Conservation (phyloP, 2,797 vertebrate genomes). For the Neosalanx taihuensis region DNA sequence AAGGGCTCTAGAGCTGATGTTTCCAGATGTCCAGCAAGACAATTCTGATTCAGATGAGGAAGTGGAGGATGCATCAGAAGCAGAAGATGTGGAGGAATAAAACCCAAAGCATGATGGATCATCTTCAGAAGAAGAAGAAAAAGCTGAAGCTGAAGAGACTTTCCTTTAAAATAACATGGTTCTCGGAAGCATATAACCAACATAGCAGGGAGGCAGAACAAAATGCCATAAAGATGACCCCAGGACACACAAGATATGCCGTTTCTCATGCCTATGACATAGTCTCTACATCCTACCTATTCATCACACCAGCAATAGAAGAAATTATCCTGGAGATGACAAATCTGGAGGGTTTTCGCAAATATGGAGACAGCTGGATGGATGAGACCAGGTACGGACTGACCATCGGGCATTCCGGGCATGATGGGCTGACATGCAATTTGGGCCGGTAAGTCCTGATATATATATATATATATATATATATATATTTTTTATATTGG, state of each 20-base stretch:
- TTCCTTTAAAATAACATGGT: constrained; percentile 21
- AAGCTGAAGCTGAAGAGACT: constrained; percentile 20
- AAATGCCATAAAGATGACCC: constrained; percentile 6
- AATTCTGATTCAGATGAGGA: constrained; percentile 3
- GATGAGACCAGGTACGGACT: background rate
- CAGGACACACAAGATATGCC: constrained; percentile 11
- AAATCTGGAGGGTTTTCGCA: background rate
- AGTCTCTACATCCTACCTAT: constrained; percentile 16
- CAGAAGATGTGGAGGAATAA: constrained; percentile 16
- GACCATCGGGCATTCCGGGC: too few relatives aligned
- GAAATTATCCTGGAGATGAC: constrained; percentile 1
- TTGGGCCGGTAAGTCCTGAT: too few relatives aligned
- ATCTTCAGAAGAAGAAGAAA: constrained; percentile 19
- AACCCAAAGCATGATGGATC: constrained; percentile 10
- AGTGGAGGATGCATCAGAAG: constrained; percentile 16
- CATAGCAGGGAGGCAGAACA: constrained; percentile 22
- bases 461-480: too few relatives aligned
- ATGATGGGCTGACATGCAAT: too few relatives aligned
- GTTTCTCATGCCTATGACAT: constrained; percentile 21
- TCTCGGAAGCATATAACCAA: constrained; percentile 19
- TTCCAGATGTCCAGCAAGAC: background rate
- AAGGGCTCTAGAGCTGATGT: background rate
- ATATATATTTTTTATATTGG: too few relatives aligned
- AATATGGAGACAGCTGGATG: constrained; percentile 9
- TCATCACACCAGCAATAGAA: constrained; percentile 22